Evolutionary conservation across 1,140 invertebrate genomes (phyloP).

Genomic region (Tenebrio molitor): DNA sequence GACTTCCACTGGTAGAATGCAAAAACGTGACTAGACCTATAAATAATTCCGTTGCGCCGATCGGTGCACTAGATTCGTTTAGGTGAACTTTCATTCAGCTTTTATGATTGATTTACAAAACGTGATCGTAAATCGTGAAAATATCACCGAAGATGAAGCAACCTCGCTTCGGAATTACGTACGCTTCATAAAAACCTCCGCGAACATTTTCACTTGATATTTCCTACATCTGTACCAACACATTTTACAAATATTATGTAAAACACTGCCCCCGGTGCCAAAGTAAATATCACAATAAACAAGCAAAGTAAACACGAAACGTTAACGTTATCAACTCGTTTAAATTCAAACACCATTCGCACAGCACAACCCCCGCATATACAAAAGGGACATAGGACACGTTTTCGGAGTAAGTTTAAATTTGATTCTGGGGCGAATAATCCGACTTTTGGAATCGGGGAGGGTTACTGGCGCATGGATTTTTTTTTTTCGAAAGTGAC

Average conservation of each 20-base stretch:
- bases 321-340: constrained; percentile 8
- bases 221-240: neutral
- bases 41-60: too few relatives aligned
- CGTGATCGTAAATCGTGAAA: too few relatives aligned
- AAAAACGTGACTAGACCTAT: too few relatives aligned
- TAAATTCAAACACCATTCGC: constrained; percentile 10
- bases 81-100: too few relatives aligned
- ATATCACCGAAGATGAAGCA: too few relatives aligned
- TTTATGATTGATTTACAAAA: too few relatives aligned
- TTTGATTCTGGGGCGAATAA: constrained; percentile 2
- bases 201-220: neutral
- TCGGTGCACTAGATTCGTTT: too few relatives aligned
- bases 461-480: neutral
- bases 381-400: neutral
- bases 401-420: constrained; percentile 7
- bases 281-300: constrained; percentile 3
- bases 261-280: neutral
- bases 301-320: constrained; percentile 1
- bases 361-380: neutral
- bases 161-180: neutral
- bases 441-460: neutral
- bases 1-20: too few relatives aligned
- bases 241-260: constrained; percentile 1
- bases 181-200: neutral
- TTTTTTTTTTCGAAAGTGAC: neutral